Base-by-base conservation (phyloP, 2,797 vertebrate species). In the Gambelia wislizenii region DNA sequence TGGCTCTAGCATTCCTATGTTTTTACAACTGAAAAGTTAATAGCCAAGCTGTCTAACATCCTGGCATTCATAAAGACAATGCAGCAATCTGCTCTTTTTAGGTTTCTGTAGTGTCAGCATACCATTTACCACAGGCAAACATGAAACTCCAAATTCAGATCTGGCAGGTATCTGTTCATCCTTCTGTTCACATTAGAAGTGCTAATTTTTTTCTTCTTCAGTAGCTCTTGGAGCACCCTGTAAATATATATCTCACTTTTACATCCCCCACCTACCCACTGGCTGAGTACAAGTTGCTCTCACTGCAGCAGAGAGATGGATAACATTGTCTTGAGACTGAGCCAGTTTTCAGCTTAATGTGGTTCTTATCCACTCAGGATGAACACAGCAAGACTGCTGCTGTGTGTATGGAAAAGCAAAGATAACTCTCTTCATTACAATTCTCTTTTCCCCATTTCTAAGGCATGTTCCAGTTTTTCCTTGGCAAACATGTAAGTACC, bases 1-100 rank as follows among this genome's bases (percentile, higher is more conserved):
- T 6, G 12, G 52, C 22, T 78, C 69, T 36, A 64, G 70, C 16
- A 25, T 64, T 74, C 54, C 12, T 39, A 10, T n/a, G 30, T 30
- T 78, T 89, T 78, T 49, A 67, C 6, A 52, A 59, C 49, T 47
- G n/a, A 67, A 54, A 74, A 30, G 36, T 49, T 72, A 72, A 61
- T 7, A 86, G 70, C 84, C 79, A 85, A 75, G 64, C 77, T 75
- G 69, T 77, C 56, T 44, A 75, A 82, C 47, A 84, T 84, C 39
- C 54, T 74, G 69, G 69, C 78, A 49, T 86, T 89, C 61, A 44
- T 33, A 59, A 82, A 89, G 76, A 89, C 69, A 86, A 89, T 86
- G 56, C 56, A 82, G 88, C 84, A 86, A 86, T 82, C 69, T 86
- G 78, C 88, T 89, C 44, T 86, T 44, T 82, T 67, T 47, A 39